These are phyloP conservation scores for Dicentrarchus labrax DNA, from an alignment of 2,113 vertebrate species.

Conservation along the genomic window DNA sequence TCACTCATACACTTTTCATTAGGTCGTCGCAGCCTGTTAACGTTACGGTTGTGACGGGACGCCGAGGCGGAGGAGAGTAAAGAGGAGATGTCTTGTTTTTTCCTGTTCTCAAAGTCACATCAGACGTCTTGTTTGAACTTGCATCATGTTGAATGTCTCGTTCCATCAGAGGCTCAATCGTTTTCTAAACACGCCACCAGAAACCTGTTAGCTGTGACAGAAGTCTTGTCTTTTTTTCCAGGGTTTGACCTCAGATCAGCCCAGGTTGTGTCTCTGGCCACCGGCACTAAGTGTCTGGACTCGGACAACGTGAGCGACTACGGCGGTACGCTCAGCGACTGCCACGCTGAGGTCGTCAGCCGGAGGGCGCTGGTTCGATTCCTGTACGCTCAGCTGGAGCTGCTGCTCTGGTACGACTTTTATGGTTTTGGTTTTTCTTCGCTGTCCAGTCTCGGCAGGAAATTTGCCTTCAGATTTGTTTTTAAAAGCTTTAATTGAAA, in stretches of 20 bases:
- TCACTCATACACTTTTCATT: slow-evolving; percentile 20
- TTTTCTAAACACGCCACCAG: neutral
- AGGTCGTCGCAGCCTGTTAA: slow-evolving; percentile 1
- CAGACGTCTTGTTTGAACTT: neutral
- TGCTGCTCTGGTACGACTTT: slow-evolving; percentile 75
- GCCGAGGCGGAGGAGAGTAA: neutral
- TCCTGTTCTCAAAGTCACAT: slow-evolving; percentile 12
- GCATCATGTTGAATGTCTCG: neutral
- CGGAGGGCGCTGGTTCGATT: slow-evolving; percentile 83
- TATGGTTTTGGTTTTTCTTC: no score
- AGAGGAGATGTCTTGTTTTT: slow-evolving; percentile 1
- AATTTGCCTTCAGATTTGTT: no score
- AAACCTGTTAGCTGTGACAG: neutral
- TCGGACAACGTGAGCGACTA: slow-evolving; percentile 86
- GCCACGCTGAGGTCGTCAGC: slow-evolving; percentile 92
- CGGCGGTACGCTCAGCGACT: slow-evolving; percentile 88
- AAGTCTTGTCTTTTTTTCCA: slow-evolving; percentile 54
- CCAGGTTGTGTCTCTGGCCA: slow-evolving; percentile 91
- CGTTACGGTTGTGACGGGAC: neutral
- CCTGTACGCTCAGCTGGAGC: slow-evolving; percentile 81
- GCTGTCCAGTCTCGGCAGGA: no score
- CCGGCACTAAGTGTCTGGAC: slow-evolving; percentile 93
- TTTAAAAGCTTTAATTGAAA: no score
- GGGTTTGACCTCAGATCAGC: slow-evolving; percentile 91
- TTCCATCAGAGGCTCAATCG: neutral